Conservation (phyloP, 2,113 vertebrate genomes). For the Cacatua alba region DNA sequence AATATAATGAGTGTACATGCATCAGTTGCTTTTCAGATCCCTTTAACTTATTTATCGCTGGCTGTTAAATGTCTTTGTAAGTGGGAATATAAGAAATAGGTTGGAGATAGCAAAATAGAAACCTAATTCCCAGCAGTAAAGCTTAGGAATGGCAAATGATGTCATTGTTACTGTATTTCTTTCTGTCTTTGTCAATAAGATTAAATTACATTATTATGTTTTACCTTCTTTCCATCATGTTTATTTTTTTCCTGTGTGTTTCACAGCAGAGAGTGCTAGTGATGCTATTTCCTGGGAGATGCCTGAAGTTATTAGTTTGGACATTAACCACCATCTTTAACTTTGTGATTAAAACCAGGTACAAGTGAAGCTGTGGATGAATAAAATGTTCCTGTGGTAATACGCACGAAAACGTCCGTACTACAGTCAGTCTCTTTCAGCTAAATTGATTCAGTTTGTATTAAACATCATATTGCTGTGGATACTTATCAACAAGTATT, state of each 20-base stretch:
- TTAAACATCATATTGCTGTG: not conserved
- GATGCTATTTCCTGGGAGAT: not conserved
- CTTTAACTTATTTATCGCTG: not conserved
- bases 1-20: not conserved
- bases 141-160: not conserved
- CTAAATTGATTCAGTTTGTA: not conserved
- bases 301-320: not conserved
- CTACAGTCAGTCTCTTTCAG: not conserved
- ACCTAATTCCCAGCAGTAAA: not conserved
- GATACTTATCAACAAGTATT: not conserved
- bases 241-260: not conserved
- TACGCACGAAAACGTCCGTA: not conserved
- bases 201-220: not conserved
- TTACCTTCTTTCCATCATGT: not conserved
- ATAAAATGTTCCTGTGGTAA: not conserved
- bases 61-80: not conserved
- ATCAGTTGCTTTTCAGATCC: not conserved
- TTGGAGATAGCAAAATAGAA: not conserved
- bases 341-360: slow-evolving; percentile 6
- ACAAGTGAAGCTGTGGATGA: not conserved
- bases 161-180: not conserved
- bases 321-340: slow-evolving; percentile 4
- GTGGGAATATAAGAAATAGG: not conserved
- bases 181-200: not conserved
- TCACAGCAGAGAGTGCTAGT: not conserved